A percentile compares a stretch with the other conserved stretches of the same genome.
These are phyloP conservation scores for Hyposoter dolosus DNA, from an alignment of 2,888 invertebrate species.

Conservation along the genomic window DNA sequence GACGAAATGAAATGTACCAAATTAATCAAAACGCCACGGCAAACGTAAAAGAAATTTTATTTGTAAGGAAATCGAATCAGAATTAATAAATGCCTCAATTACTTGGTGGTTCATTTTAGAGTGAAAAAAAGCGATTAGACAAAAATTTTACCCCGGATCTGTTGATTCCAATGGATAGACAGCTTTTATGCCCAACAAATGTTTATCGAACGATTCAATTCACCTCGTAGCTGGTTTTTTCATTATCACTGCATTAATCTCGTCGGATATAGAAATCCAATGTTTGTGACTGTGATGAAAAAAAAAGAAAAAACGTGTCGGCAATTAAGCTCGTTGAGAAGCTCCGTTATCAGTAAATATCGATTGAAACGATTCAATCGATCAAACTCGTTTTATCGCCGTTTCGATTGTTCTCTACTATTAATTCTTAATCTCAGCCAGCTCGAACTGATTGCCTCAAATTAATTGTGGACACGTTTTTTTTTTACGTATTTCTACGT, in stretches of 20 bases:
- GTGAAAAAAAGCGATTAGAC: neutral
- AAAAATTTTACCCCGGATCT: neutral
- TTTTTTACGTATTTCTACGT: neutral
- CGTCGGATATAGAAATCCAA: neutral
- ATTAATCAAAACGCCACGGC: neutral
- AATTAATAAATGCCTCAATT: neutral
- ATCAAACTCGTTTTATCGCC: conserved; percentile 25
- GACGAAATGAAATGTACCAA: neutral
- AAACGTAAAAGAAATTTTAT: neutral
- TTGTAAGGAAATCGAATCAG: neutral
- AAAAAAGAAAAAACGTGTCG: conserved; percentile 1
- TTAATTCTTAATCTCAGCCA: neutral
- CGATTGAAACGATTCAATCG: conserved; percentile 17
- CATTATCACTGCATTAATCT: neutral
- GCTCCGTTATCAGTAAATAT: conserved; percentile 31
- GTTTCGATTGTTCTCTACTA: neutral
- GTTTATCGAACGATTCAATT: conserved; percentile 3
- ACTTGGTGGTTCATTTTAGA: neutral
- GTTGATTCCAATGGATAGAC: too few species aligned
- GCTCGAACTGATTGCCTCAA: neutral
- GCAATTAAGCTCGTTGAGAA: neutral
- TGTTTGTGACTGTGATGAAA: neutral
- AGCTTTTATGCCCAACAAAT: neutral
- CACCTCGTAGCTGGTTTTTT: neutral
- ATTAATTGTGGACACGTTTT: neutral